Evolutionary conservation across 1,140 invertebrate species (phyloP).

Genomic region (Nasonia giraulti): DNA sequence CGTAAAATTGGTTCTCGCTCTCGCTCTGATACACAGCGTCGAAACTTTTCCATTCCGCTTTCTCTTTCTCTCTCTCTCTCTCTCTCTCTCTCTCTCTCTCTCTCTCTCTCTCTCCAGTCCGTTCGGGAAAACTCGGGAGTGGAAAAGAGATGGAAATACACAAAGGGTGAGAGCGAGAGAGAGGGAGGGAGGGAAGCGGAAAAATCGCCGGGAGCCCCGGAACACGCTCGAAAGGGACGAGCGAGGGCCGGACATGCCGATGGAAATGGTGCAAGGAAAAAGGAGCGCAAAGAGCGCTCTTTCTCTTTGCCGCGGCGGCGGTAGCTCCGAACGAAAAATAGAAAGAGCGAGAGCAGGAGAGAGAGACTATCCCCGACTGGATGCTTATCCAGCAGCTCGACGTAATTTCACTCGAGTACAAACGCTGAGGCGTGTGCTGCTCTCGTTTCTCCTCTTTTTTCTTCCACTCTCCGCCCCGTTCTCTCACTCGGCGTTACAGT

Average conservation of each 20-base stretch:
- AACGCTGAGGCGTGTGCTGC: background rate
- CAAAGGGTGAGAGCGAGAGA: constrained; percentile 26
- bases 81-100: background rate
- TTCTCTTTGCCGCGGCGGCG: constrained; percentile 8
- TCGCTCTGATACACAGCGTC: constrained; percentile 33
- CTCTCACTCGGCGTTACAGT: constrained; percentile 21
- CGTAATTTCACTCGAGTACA: constrained; percentile 50
- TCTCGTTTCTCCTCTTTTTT: background rate
- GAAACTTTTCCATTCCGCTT: constrained; percentile 58
- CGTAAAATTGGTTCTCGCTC: constrained; percentile 53
- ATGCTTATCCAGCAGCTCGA: constrained; percentile 53
- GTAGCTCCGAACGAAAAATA: constrained; percentile 5
- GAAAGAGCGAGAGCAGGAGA: background rate
- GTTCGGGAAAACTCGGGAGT: constrained; percentile 18
- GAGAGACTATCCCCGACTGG: background rate
- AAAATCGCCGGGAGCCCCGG: background rate
- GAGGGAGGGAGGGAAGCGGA: background rate
- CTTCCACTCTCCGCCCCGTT: background rate
- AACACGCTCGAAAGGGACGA: background rate
- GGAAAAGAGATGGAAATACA: constrained; percentile 17
- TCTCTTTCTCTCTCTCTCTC: background rate
- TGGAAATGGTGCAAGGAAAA: constrained; percentile 43
- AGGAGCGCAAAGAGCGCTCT: background rate
- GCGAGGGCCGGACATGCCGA: constrained; percentile 3
- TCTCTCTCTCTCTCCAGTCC: background rate